These are phyloP conservation scores for Macaca nemestrina DNA, from an alignment of 2,113 vertebrate species.

Conservation along the genomic window DNA sequence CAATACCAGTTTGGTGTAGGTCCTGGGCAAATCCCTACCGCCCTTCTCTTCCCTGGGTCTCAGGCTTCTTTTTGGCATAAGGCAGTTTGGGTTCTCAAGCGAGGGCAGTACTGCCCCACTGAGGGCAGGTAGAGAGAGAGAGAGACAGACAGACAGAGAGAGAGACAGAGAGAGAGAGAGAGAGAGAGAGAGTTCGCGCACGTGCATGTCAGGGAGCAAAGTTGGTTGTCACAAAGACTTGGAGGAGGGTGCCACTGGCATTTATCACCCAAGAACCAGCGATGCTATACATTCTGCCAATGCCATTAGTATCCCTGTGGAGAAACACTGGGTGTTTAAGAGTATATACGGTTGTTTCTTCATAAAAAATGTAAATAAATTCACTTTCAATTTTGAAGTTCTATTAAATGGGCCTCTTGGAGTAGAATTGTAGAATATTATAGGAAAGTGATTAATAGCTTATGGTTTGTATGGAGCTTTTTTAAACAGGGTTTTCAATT, in stretches of 20 bases:
- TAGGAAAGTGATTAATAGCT: neutral
- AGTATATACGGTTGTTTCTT: neutral
- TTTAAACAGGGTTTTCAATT: slow-evolving; percentile 15
- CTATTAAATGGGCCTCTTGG: slow-evolving; percentile 22
- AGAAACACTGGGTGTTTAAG: neutral
- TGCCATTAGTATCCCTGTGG: neutral
- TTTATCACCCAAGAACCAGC: neutral
- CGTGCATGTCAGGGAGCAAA: too few species aligned
- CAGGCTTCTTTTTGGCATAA: neutral
- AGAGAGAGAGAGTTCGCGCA: too few species aligned
- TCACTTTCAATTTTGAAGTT: slow-evolving; percentile 5
- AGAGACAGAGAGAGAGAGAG: too few species aligned
- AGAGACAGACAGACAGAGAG: fast-evolving
- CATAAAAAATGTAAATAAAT: slow-evolving; percentile 25
- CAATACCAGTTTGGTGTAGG: neutral
- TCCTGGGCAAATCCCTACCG: neutral
- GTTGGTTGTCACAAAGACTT: neutral
- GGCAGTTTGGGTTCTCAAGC: neutral
- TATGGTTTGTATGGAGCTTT: neutral
- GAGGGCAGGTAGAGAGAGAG: neutral
- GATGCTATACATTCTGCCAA: neutral
- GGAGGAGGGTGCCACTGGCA: neutral
- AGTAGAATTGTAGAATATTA: neutral
- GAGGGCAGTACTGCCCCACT: neutral
- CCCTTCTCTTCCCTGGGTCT: neutral